Percentiles rank a stretch among this genome's conserved stretches.
Conservation (phyloP, 2,113 vertebrate species). For the Chelonoidis abingdonii region DNA sequence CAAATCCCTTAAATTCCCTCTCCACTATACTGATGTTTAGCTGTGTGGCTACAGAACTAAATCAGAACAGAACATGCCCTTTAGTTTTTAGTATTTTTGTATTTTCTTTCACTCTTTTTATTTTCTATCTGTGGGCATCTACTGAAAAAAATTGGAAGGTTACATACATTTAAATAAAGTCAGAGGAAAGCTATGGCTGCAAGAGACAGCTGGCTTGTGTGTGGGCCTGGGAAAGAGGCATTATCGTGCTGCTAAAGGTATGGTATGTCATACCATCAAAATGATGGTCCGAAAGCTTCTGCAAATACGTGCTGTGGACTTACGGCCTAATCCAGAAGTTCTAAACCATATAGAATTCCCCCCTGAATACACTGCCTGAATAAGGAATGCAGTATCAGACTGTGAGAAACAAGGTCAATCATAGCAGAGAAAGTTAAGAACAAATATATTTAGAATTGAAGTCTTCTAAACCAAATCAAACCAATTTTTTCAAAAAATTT, state of each 20-base stretch:
- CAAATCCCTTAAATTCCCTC: background rate
- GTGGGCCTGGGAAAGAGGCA: background rate
- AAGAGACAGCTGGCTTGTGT: background rate
- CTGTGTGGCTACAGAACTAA: background rate
- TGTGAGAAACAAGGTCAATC: background rate
- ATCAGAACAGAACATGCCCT: background rate
- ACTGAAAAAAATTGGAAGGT: background rate
- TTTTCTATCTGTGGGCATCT: background rate
- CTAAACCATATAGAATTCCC: conserved; percentile 43
- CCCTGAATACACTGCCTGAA: conserved; percentile 42
- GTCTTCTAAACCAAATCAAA: background rate
- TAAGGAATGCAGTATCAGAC: conserved; percentile 12
- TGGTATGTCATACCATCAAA: background rate
- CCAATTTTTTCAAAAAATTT: background rate
- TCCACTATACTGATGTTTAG: background rate
- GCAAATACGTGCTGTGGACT: background rate
- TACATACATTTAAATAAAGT: background rate
- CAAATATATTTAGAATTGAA: background rate
- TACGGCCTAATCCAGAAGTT: background rate
- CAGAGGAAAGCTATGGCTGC: accelerated
- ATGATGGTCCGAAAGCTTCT: conserved; percentile 1
- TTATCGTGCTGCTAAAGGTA: background rate
- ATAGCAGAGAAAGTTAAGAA: background rate
- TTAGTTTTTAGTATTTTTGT: background rate
- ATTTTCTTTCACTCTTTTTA: too few species aligned